A percentile compares a stretch with the other conserved stretches of the same genome.
phyloP scores from a whole-genome alignment of 2,797 vertebrate species.

The Ctenopoma multispine region DNA sequence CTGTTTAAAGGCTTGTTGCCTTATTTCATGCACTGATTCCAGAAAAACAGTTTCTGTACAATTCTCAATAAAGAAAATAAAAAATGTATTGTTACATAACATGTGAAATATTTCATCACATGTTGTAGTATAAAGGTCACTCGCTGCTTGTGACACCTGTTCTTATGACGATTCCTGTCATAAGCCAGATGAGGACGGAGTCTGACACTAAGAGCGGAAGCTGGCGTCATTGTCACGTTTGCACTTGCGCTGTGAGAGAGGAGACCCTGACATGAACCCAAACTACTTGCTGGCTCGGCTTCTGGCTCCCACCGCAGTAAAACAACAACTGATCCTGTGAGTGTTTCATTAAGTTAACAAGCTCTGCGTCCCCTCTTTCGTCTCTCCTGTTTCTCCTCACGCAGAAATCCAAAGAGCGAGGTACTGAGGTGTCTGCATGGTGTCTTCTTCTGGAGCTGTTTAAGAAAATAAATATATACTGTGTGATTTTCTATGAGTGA shows the following conservation, averaged over 20 bases:
- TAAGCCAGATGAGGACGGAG: conserved; percentile 45
- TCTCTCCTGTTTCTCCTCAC: background rate
- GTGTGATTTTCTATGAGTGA: background rate
- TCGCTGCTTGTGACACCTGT: conserved; percentile 57
- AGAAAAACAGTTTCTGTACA: background rate
- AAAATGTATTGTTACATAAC: conserved; percentile 29
- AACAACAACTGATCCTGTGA: conserved; percentile 68
- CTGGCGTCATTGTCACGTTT: conserved; percentile 73
- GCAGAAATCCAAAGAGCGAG: conserved; percentile 19
- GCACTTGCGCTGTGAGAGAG: conserved; percentile 59
- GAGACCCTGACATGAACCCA: conserved; percentile 66
- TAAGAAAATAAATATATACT: background rate
- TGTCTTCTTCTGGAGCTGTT: conserved; percentile 2
- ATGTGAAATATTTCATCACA: conserved; percentile 4
- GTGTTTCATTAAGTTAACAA: conserved; percentile 74
- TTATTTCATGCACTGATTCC: conserved; percentile 5
- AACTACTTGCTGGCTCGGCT: conserved; percentile 57
- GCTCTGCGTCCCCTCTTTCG: conserved; percentile 21
- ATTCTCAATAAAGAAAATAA: too few relatives aligned
- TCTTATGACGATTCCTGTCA: conserved; percentile 41
- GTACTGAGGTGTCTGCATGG: conserved; percentile 1
- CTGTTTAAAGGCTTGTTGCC: background rate
- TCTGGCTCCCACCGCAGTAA: conserved; percentile 58
- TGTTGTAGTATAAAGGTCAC: background rate
- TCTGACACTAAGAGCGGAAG: conserved; percentile 50